Percentiles rank a stretch among this genome's conserved stretches.
Evolutionary conservation across 2,113 vertebrate genomes (phyloP).

Genomic region (Nothocercus julius): DNA sequence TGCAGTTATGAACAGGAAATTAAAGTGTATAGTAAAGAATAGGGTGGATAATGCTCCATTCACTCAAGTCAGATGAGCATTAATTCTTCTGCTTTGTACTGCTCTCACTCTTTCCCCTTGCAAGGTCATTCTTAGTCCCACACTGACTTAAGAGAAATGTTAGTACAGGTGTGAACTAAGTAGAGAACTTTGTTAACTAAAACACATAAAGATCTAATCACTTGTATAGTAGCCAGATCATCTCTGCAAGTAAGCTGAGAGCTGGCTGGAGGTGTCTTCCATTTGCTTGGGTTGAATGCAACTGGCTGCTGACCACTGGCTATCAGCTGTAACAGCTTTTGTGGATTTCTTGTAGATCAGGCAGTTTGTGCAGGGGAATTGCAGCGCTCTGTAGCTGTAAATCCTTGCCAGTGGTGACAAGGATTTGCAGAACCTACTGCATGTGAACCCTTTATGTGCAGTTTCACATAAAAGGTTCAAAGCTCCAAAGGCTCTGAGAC

Average conservation of each 20-base stretch:
- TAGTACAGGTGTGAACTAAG: neutral
- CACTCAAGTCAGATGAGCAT: neutral
- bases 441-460: neutral
- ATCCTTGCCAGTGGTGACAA: neutral
- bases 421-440: neutral
- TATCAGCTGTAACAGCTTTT: neutral
- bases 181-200: neutral
- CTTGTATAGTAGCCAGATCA: neutral
- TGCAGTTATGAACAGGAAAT: slow-evolving; percentile 34
- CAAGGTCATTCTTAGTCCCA: neutral
- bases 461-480: neutral
- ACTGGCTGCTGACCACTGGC: neutral
- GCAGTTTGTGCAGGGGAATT: neutral
- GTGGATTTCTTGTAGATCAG: neutral
- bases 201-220: neutral
- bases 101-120: neutral
- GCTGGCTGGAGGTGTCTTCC: neutral
- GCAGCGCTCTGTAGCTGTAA: neutral
- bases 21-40: neutral
- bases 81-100: neutral
- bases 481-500: neutral
- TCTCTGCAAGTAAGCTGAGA: neutral
- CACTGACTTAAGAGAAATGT: neutral
- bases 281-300: neutral
- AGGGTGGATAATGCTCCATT: neutral